These are phyloP conservation scores for Piliocolobus tephrosceles DNA, from an alignment of 2,113 vertebrate genomes.

Conservation along the genomic window DNA sequence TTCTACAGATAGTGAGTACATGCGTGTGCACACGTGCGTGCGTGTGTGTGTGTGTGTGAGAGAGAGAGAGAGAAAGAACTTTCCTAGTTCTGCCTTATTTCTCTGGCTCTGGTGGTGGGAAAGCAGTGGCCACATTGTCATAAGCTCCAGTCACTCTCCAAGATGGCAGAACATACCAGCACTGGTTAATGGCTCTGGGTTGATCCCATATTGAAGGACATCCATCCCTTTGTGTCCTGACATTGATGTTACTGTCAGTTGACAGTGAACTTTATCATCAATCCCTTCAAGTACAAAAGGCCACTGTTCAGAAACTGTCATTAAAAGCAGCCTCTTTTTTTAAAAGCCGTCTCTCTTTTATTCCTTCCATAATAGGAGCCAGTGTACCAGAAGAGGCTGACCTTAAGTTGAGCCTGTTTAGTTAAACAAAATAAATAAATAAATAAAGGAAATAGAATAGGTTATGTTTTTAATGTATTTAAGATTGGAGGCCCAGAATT, in stretches of 20 bases:
- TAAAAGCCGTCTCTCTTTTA: conserved; percentile 74
- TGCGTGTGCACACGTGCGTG: no score
- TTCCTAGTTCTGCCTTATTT: neutral
- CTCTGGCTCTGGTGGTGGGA: neutral
- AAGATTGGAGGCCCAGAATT: conserved; percentile 57
- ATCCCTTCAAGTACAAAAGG: conserved; percentile 78
- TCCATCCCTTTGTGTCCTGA: conserved; percentile 67
- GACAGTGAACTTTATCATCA: conserved; percentile 80
- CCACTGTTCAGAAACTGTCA: conserved; percentile 69
- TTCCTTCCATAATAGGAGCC: conserved; percentile 70
- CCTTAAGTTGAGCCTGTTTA: conserved; percentile 67
- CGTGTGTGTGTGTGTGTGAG: neutral
- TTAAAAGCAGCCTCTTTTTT: conserved; percentile 76
- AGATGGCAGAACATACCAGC: neutral
- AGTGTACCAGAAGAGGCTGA: conserved; percentile 65
- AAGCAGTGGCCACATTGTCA: neutral
- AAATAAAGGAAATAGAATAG: conserved; percentile 38
- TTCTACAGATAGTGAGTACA: neutral
- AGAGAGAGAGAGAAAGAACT: neutral
- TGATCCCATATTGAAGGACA: conserved; percentile 66
- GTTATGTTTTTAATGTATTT: conserved; percentile 62
- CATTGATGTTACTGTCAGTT: conserved; percentile 77
- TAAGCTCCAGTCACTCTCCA: neutral
- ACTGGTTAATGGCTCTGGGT: conserved; percentile 69
- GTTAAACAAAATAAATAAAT: neutral